Evolutionary conservation across 2,888 invertebrate species (phyloP), one percentile per base, ranked within the genome.

Genomic region (Zonitis immaculata): DNA sequence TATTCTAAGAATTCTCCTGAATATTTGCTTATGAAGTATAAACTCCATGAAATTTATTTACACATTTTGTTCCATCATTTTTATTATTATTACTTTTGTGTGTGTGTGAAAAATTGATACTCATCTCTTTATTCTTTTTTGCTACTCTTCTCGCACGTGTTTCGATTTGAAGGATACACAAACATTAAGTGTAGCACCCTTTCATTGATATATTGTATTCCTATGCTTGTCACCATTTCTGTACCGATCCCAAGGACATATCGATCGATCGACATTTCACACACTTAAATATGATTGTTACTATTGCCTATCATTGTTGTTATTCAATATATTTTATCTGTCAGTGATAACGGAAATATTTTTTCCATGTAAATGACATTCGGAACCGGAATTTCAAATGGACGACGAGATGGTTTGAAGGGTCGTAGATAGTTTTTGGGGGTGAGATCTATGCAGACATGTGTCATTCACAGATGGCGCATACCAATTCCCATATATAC

Each of bases 361-460:
- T 59, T 54, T 59, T 55, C n/a, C 56, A 60, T 60, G 57, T 56
- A 60, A 57, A 60, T 60, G 50, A 52, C 54, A 50, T 50, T 52
- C 57, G 52, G 48, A 57, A 51, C 42, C 54, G 35, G 57, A 52
- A 57, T 57, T 57, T 48, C 43, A 54, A 52, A 50, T 43, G 49
- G 45, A 14, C 48, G 20, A 43, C 12, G 12, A 28, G 22, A 22
- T 12, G 46, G 16, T 27, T 46, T 28, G 46, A 28, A 28, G 28
- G 46, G 22, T 30, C 32, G 46, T 30, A 30, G 8, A 28, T 43
- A 26, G 25, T 3, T 44, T 26, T 16, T n/a, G n/a, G 44, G 25
- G 25, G 12, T 27, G 32, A 32, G 22, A 32, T 25, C 8, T 28
- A 6, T 32, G 18, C 48, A 20, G 50, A 30, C 50, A 50, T 32